Evolutionary conservation across 23 tunicate genomes (phyloP).

Genomic region (Clavelina lepadiformis): DNA sequence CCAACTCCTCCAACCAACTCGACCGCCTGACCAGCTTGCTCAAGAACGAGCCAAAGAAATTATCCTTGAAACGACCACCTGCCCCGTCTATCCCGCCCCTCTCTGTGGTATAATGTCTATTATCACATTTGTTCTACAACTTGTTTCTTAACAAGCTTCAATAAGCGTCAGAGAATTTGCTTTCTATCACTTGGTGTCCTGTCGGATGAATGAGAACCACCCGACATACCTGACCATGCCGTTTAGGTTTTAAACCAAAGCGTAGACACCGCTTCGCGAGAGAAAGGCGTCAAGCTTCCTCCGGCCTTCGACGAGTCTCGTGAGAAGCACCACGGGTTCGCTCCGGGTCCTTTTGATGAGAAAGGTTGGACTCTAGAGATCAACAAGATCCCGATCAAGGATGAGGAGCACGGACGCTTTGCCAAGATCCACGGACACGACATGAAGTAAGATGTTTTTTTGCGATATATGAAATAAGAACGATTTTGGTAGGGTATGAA

Average conservation of each 20-base stretch:
- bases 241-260: slow-evolving; percentile 63
- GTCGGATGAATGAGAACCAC: too few relatives aligned
- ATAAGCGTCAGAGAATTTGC: too few relatives aligned
- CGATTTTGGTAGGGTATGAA: neutral
- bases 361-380: slow-evolving; percentile 50
- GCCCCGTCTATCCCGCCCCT: slow-evolving; percentile 56
- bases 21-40: slow-evolving; percentile 50
- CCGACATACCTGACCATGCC: too few relatives aligned
- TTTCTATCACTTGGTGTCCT: too few relatives aligned
- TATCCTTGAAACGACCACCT: slow-evolving; percentile 36
- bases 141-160: too few relatives aligned
- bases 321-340: slow-evolving; percentile 35
- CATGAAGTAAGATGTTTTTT: slow-evolving; percentile 56
- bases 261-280: slow-evolving; percentile 62
- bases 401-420: slow-evolving; percentile 39
- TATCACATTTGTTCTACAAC: too few relatives aligned
- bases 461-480: neutral
- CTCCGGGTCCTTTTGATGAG: slow-evolving; percentile 65
- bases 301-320: slow-evolving; percentile 33
- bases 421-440: slow-evolving; percentile 54
- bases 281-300: slow-evolving; percentile 35
- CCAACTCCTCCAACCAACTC: slow-evolving; percentile 55
- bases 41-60: slow-evolving; percentile 64
- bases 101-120: slow-evolving; percentile 79
- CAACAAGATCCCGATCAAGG: slow-evolving; percentile 61